Evolutionary conservation across 64 coral and sea anemone genomes (phyloP).

Genomic region (Porites lutea): DNA sequence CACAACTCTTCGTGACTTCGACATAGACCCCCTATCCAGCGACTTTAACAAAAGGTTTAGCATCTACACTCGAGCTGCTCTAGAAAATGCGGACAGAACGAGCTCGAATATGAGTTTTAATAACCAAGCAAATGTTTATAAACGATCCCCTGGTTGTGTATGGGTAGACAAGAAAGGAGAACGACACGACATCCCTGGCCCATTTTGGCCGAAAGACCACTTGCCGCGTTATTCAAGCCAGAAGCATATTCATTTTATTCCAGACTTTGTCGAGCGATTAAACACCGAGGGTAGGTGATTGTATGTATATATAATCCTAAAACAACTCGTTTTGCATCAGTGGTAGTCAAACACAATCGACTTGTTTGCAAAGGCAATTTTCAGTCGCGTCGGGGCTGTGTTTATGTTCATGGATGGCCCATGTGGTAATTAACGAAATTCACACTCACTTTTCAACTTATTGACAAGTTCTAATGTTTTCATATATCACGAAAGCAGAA

Average conservation of each 20-base stretch:
- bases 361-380: constrained; percentile 2
- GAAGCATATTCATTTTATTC: constrained; percentile 67
- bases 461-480: neutral
- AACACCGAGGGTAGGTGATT: constrained; percentile 80
- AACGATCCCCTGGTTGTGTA: constrained; percentile 49
- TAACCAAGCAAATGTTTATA: constrained; percentile 33
- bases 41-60: constrained; percentile 70
- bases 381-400: neutral
- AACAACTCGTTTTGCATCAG: neutral
- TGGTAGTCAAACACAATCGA: neutral
- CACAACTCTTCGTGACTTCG: neutral
- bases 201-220: constrained; percentile 92
- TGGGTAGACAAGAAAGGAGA: constrained; percentile 78
- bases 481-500: neutral
- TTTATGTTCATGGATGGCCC: neutral
- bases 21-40: constrained; percentile 73
- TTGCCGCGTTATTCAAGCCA: constrained; percentile 83
- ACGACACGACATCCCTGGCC: constrained; percentile 73
- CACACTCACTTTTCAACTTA: neutral
- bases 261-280: constrained; percentile 80
- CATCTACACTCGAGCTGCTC: constrained; percentile 66
- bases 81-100: constrained; percentile 56
- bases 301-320: neutral
- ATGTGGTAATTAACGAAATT: neutral
- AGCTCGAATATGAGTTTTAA: neutral